These are phyloP conservation scores for Yponomeuta sedellus DNA, from an alignment of 2,888 invertebrate genomes.

Conservation along the genomic window DNA sequence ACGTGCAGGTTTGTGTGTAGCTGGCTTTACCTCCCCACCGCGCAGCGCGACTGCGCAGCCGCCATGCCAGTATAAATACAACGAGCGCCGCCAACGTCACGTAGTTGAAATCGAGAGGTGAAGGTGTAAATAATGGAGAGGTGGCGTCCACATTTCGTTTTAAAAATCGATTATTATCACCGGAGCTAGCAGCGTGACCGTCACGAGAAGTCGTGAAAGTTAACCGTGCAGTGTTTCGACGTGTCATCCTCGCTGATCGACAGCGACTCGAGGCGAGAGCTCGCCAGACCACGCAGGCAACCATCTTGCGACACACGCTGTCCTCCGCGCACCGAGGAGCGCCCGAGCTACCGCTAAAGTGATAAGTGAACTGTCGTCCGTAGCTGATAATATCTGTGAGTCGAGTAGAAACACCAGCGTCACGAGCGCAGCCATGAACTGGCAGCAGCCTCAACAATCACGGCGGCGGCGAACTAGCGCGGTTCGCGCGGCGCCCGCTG, in stretches of 20 bases:
- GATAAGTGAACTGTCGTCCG: constrained; percentile 48
- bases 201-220: constrained; percentile 68
- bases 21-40: constrained; percentile 59
- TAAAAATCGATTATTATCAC: constrained; percentile 65
- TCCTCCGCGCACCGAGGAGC: constrained; percentile 28
- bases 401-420: constrained; percentile 23
- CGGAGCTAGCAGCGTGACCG: constrained; percentile 72
- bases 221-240: constrained; percentile 67
- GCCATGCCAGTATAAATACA: constrained; percentile 59
- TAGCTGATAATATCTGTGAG: constrained; percentile 20
- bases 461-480: constrained; percentile 44
- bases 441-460: constrained; percentile 40
- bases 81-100: constrained; percentile 57
- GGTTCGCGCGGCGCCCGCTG: constrained; percentile 21
- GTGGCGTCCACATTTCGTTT: constrained; percentile 66
- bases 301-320: constrained; percentile 43
- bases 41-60: constrained; percentile 57
- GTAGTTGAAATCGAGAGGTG: constrained; percentile 73
- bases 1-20: constrained; percentile 27
- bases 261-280: constrained; percentile 64
- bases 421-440: constrained; percentile 38
- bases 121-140: constrained; percentile 71
- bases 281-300: constrained; percentile 25
- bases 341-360: constrained; percentile 39
- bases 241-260: constrained; percentile 70